These are phyloP conservation scores for Clivina fossor DNA, from an alignment of 2,888 invertebrate species.

Conservation along the genomic window DNA sequence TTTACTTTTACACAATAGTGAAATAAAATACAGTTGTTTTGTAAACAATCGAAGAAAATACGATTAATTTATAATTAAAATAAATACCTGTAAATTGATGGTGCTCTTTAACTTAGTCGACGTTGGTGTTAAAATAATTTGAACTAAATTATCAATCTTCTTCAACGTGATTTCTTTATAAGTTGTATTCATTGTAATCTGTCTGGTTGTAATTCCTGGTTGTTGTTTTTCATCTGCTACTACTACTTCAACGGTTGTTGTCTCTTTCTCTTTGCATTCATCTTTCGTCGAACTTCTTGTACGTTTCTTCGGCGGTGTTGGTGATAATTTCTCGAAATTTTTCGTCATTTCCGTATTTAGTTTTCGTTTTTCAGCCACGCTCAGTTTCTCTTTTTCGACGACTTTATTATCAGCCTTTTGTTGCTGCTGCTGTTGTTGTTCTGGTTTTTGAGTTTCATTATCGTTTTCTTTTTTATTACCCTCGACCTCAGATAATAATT, in stretches of 20 bases:
- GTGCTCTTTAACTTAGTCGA: conserved; percentile 63
- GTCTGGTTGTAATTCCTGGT: conserved; percentile 42
- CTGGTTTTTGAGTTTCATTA: conserved; percentile 42
- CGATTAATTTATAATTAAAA: conserved; percentile 42
- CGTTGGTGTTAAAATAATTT: conserved; percentile 61
- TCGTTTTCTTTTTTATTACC: conserved; percentile 26
- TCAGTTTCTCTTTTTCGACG: conserved; percentile 52
- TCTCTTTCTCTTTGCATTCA: conserved; percentile 41
- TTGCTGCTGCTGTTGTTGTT: conserved; percentile 45
- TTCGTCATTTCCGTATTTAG: conserved; percentile 20
- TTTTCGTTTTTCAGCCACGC: conserved; percentile 21
- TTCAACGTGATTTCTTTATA: conserved; percentile 59
- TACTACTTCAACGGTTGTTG: conserved; percentile 40
- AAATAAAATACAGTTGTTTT: too few species aligned
- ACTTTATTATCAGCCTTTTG: conserved; percentile 55
- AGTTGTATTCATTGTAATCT: conserved; percentile 44
- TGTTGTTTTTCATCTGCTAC: conserved; percentile 40
- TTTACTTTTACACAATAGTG: too few species aligned
- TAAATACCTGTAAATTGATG: conserved; percentile 61
- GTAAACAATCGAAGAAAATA: too few species aligned
- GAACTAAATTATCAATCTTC: conserved; percentile 62
- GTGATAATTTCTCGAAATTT: conserved; percentile 25
- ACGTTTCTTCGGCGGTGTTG: conserved; percentile 38
- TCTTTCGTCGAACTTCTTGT: conserved; percentile 22
- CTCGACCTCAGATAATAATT: conserved; percentile 32